Conservation (phyloP, 2,797 vertebrate species). For the Urocyon cinereoargenteus region DNA sequence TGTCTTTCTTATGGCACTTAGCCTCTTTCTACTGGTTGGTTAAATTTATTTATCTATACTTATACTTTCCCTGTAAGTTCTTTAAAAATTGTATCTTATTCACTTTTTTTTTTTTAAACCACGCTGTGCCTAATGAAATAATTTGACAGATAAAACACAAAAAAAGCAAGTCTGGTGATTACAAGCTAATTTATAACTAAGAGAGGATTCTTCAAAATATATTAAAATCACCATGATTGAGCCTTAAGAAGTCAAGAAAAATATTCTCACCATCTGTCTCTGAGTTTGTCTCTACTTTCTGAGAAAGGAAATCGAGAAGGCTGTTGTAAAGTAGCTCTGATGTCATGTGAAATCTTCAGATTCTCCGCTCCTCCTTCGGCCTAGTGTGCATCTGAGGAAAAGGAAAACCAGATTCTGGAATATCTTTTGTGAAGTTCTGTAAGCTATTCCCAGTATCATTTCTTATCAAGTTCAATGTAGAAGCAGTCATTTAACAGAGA, state of each 20-base stretch:
- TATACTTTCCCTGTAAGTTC: background rate
- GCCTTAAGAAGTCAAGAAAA: slow-evolving; percentile 12
- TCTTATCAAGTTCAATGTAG: background rate
- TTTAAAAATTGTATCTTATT: slow-evolving; percentile 20
- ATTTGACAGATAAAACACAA: slow-evolving; percentile 35
- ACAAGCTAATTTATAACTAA: slow-evolving; percentile 55
- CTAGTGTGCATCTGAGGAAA: slow-evolving; percentile 35
- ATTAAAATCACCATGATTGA: slow-evolving; percentile 54
- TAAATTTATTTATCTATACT: slow-evolving; percentile 27
- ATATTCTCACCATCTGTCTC: slow-evolving; percentile 71
- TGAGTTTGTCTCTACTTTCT: slow-evolving; percentile 66
- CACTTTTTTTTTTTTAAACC: background rate
- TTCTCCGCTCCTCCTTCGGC: background rate
- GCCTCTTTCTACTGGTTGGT: background rate
- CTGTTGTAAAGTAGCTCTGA: slow-evolving; percentile 64
- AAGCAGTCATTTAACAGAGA: slow-evolving; percentile 12
- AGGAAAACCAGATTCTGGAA: slow-evolving; percentile 24
- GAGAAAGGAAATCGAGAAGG: slow-evolving; percentile 66
- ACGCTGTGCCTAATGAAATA: background rate
- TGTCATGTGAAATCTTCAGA: slow-evolving; percentile 68
- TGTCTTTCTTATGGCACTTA: slow-evolving; percentile 10
- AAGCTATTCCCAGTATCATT: background rate
- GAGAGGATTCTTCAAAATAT: slow-evolving; percentile 17
- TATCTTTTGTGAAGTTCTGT: background rate
- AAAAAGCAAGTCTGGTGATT: background rate